Percentiles rank a stretch among this genome's conserved stretches.
phyloP scores from a whole-genome alignment of 2,797 vertebrate species.

The Eulemur coronatus region DNA sequence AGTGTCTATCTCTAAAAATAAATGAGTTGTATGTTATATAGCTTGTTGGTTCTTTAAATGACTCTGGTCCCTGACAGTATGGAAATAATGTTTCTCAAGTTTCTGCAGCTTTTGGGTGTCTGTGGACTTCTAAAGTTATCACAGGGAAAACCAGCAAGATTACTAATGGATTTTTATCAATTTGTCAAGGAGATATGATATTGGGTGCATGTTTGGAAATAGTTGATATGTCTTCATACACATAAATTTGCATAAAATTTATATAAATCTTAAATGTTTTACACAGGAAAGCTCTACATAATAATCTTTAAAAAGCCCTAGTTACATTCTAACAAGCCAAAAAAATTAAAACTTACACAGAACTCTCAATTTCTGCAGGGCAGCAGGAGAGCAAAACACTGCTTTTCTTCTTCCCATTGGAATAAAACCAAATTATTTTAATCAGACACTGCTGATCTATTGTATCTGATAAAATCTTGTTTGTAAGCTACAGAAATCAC shows the following conservation, averaged over 20 bases:
- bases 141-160: neutral
- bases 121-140: neutral
- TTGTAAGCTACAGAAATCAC: conserved; percentile 23
- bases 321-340: neutral
- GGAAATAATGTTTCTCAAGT: neutral
- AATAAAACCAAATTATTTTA: neutral
- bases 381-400: neutral
- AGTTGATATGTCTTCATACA: neutral
- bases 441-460: neutral
- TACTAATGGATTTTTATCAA: neutral
- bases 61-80: neutral
- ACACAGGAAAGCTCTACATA: neutral
- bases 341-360: neutral
- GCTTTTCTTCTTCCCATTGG: neutral
- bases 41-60: neutral
- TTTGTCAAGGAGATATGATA: neutral
- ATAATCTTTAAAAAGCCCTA: neutral
- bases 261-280: neutral
- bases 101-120: neutral
- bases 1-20: neutral
- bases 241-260: neutral
- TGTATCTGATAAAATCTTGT: neutral
- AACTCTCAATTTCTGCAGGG: neutral
- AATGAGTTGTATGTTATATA: neutral
- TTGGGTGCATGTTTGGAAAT: neutral